A percentile compares a stretch with the other conserved stretches of the same genome.
These are phyloP conservation scores for Tamandua tetradactyla DNA, from an alignment of 2,797 vertebrate species.

Conservation along the genomic window DNA sequence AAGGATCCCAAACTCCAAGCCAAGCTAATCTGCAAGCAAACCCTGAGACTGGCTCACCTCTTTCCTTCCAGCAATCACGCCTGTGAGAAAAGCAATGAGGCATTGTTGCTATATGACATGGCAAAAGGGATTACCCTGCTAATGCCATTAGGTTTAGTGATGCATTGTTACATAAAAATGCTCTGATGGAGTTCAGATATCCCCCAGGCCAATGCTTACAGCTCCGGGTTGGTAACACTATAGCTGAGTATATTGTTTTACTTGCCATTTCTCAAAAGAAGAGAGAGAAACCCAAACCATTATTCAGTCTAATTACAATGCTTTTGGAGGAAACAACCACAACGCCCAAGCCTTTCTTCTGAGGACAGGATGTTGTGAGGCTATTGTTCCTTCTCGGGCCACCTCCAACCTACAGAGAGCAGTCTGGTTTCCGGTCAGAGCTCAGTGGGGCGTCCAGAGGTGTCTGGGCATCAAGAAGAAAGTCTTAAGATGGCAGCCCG, in stretches of 20 bases:
- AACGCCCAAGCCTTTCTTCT: conserved; percentile 59
- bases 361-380: not conserved
- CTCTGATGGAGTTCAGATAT: conserved; percentile 74
- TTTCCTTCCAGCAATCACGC: conserved; percentile 56
- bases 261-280: conserved; percentile 67
- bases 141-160: conserved; percentile 73
- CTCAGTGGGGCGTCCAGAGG: not conserved
- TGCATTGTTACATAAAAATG: conserved; percentile 81
- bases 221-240: conserved; percentile 78
- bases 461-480: not conserved
- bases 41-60: conserved; percentile 59
- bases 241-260: conserved; percentile 83
- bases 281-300: conserved; percentile 39
- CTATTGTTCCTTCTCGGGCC: conserved; percentile 17
- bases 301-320: conserved; percentile 24
- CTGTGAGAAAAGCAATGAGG: conserved; percentile 81
- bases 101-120: conserved; percentile 76
- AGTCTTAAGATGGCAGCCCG: not conserved
- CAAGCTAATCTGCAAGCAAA: conserved; percentile 33
- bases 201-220: conserved; percentile 76
- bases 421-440: not conserved
- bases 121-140: conserved; percentile 79
- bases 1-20: conserved; percentile 69
- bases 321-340: conserved; percentile 67
- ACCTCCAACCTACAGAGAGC: conserved; percentile 44